phyloP scores from a whole-genome alignment of 2,113 vertebrate genomes.

The Corythornis madagascariensis region DNA sequence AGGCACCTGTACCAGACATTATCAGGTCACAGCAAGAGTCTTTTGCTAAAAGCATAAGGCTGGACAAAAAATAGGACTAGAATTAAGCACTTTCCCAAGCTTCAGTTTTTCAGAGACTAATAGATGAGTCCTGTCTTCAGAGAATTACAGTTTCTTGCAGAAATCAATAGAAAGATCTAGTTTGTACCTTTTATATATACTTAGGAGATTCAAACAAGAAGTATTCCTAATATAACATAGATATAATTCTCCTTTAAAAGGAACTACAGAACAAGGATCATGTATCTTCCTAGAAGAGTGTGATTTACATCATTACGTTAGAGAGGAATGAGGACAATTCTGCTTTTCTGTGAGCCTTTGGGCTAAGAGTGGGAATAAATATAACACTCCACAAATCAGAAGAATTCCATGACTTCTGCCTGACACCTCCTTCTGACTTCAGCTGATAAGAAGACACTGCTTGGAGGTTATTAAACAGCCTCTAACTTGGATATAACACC shows the following conservation, averaged over 20 bases:
- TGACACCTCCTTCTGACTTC: neutral
- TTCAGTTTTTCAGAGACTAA: conserved; percentile 16
- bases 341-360: neutral
- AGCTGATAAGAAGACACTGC: neutral
- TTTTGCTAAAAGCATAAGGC: conserved; percentile 36
- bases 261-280: neutral
- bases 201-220: neutral
- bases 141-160: neutral
- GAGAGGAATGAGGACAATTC: neutral
- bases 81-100: conserved; percentile 46
- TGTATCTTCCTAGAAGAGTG: neutral
- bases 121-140: neutral
- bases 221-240: neutral
- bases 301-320: neutral
- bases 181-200: neutral
- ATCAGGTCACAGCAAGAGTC: conserved; percentile 49
- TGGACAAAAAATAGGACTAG: neutral
- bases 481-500: neutral
- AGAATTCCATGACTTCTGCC: neutral
- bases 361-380: neutral
- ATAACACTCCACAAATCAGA: neutral
- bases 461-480: conserved; percentile 36
- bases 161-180: conserved; percentile 9
- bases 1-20: conserved; percentile 35
- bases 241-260: neutral